Evolutionary conservation across 2,888 invertebrate species (phyloP).

Genomic region (Nomada goodeniana): DNA sequence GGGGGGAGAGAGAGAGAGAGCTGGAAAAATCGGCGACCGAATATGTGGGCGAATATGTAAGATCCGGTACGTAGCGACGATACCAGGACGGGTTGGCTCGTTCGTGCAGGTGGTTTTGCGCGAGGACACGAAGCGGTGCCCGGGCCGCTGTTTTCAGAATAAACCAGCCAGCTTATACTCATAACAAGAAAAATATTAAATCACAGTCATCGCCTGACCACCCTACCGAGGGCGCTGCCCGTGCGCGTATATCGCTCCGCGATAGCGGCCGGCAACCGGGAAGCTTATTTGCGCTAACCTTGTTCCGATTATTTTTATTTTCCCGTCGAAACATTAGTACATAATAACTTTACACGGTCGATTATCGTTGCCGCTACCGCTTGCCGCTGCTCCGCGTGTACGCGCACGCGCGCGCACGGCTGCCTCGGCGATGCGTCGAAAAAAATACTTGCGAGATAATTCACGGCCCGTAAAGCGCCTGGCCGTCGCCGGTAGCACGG

Average conservation of each 20-base stretch:
- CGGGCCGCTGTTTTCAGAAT: slow-evolving; percentile 80
- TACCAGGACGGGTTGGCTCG: slow-evolving; percentile 41
- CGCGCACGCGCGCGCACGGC: not conserved
- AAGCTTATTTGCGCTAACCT: slow-evolving; percentile 46
- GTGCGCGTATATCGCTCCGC: slow-evolving; percentile 29
- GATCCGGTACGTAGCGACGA: slow-evolving; percentile 45
- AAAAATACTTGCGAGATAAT: slow-evolving; percentile 23
- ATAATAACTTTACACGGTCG: slow-evolving; percentile 25
- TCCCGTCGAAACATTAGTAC: slow-evolving; percentile 37
- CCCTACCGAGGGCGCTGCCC: slow-evolving; percentile 61
- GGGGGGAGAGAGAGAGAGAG: not conserved
- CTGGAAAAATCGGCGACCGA: slow-evolving; percentile 44
- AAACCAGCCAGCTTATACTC: slow-evolving; percentile 82
- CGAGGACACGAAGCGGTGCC: slow-evolving; percentile 74
- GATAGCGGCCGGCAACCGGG: slow-evolving; percentile 40
- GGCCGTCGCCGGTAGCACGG: not conserved
- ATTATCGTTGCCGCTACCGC: slow-evolving; percentile 7
- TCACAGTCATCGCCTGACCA: slow-evolving; percentile 74
- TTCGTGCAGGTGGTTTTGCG: slow-evolving; percentile 70
- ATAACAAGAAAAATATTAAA: slow-evolving; percentile 83
- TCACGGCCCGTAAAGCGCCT: slow-evolving; percentile 11
- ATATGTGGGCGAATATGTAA: slow-evolving; percentile 64
- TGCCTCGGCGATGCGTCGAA: not conserved
- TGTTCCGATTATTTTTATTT: slow-evolving; percentile 48
- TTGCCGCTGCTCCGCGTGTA: not conserved